Conservation (phyloP, 2,113 vertebrate genomes). For the Callorhinus ursinus region DNA sequence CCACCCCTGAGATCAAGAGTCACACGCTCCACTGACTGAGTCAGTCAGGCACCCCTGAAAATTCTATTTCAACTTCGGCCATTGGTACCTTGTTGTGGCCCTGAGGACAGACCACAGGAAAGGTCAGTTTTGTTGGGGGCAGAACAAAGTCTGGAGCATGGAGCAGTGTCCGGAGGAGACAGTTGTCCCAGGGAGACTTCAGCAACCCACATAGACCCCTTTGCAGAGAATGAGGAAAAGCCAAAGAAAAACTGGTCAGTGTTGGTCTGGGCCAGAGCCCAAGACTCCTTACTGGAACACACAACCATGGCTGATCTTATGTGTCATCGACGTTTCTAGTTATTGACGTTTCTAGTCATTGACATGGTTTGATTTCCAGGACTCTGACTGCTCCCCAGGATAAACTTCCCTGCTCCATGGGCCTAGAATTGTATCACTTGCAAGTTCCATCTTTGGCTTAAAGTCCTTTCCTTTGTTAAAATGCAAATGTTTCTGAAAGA, state of each 20-base stretch:
- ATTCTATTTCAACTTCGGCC: not conserved
- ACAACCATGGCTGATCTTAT: not conserved
- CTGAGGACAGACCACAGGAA: not conserved
- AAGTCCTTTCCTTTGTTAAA: conserved; percentile 1
- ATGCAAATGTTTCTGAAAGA: not conserved
- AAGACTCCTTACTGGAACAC: not conserved
- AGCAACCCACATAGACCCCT: not conserved
- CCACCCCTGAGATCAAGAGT: not conserved
- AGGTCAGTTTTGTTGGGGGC: not conserved
- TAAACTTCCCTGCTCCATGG: not conserved
- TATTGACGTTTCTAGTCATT: not conserved
- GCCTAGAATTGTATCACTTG: not conserved
- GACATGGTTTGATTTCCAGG: not conserved
- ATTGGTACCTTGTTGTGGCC: not conserved
- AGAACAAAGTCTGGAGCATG: not conserved
- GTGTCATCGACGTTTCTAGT: not conserved
- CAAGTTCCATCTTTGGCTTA: not conserved
- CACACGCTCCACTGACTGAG: not conserved
- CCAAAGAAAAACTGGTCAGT: not conserved
- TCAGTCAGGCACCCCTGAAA: not conserved
- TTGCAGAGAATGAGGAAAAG: not conserved
- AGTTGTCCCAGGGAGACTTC: not conserved
- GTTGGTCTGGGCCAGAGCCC: not conserved
- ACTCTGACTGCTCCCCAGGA: not conserved
- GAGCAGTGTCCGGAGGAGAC: not conserved